phyloP scores from a whole-genome alignment of 2,888 invertebrate genomes.

The Eilema griseolum region DNA sequence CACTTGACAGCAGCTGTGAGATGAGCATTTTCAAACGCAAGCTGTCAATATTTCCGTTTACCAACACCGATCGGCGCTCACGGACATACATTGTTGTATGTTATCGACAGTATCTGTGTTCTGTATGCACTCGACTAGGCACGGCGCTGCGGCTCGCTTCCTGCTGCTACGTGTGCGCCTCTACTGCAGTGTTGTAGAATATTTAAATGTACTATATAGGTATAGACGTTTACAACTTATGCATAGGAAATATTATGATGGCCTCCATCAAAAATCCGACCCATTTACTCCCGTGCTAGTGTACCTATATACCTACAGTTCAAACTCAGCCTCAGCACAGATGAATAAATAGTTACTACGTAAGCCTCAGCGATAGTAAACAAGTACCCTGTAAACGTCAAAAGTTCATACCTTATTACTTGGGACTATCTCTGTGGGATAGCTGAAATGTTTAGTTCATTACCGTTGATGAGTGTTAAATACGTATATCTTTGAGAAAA shows the following conservation, averaged over 20 bases:
- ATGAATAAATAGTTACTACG: too few species aligned
- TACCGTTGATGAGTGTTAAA: too few species aligned
- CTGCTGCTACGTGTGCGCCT: too few species aligned
- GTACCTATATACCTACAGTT: neutral
- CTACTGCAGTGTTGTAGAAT: neutral
- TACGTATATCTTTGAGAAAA: too few species aligned
- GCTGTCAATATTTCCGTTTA: constrained; percentile 4
- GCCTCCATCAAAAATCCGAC: neutral
- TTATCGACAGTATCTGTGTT: neutral
- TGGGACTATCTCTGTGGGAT: too few species aligned
- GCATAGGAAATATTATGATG: neutral
- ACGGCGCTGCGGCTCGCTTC: too few species aligned
- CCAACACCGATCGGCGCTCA: neutral
- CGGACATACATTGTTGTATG: neutral
- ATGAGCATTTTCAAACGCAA: neutral
- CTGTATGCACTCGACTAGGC: neutral
- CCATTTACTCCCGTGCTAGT: neutral
- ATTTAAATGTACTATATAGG: neutral
- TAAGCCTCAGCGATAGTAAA: too few species aligned
- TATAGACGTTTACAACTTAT: neutral
- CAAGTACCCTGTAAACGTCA: too few species aligned
- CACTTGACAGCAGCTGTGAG: neutral
- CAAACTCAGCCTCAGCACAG: too few species aligned
- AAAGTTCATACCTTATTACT: too few species aligned
- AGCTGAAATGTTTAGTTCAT: too few species aligned